Conservation (phyloP, 2,797 vertebrate genomes). For the Falco concolor region DNA sequence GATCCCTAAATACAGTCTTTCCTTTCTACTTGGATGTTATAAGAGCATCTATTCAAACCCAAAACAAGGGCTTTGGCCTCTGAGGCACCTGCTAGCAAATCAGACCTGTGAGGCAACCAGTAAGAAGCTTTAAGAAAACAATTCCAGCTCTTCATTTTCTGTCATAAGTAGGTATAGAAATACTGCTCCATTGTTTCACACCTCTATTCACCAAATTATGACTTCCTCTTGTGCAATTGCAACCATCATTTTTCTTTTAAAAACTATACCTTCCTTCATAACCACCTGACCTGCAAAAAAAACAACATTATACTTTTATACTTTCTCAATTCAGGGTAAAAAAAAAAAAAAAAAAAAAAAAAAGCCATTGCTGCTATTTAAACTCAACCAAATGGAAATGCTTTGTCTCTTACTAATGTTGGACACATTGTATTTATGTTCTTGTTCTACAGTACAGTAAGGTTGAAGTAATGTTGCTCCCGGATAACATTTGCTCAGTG, state of each 20-base stretch:
- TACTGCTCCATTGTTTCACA: background rate
- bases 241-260: background rate
- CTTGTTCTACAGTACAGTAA: background rate
- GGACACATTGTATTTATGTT: background rate
- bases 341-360: background rate
- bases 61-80: background rate
- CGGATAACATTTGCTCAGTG: conserved; percentile 11
- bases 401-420: conserved; percentile 7
- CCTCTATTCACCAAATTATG: background rate
- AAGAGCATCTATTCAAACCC: background rate
- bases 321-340: background rate
- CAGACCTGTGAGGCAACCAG: background rate
- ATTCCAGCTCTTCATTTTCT: background rate
- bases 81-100: background rate
- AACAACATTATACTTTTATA: no score
- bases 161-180: background rate
- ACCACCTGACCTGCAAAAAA: background rate
- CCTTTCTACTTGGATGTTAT: background rate
- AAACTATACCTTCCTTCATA: background rate
- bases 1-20: background rate
- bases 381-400: conserved; percentile 40
- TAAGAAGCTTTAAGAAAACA: background rate
- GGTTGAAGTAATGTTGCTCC: conserved; percentile 15
- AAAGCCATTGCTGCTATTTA: background rate
- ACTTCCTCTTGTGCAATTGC: background rate